Evolutionary conservation across 2,888 invertebrate species (phyloP), one percentile per base, ranked within the genome.

Genomic region (Tenthredo livida): DNA sequence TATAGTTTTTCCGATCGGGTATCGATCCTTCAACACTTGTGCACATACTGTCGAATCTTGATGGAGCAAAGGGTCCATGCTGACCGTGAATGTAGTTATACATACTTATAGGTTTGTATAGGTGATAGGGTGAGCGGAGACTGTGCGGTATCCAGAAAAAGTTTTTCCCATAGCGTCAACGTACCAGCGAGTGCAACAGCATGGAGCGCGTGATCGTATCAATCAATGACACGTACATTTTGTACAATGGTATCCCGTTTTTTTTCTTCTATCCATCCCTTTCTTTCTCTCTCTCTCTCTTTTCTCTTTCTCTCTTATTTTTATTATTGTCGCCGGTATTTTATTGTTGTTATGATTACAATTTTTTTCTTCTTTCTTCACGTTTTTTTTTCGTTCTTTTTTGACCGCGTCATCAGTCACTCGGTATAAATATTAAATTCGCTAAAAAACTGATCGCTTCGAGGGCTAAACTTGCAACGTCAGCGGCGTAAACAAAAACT

Each of bases 381-480:
- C 47, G 37, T 75, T 43, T 25, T 50, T 54, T 6, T 21, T 73
- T 43, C n/a, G 29, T 29, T 61, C 33, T 29, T 37, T 47, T 47
- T n/a, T 47, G 4, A 40, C 83, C 47, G 65, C 58, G 92, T 93
- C 93, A 93, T 93, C 93, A 93, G 93, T 93, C 93, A 93, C 92
- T 93, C 91, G 90, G 92, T 92, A 93, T 93, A 93, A 93, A 93
- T 93, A 93, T 93, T 93, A 93, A 93, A 93, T 93, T 92, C 91
- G 92, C 90, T 93, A 92, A 92, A 92, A 92, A 93, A 92, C 90
- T 58, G 84, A 86, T 82, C 70, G 86, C 86, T 88, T 86, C 86
- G 89, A 88, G 93, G 93, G 93, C 91, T 89, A 91, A 92, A 93
- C 90, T 92, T 93, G 93, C 93, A 92, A 86, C 91, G 93, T 93